phyloP scores from a whole-genome alignment of 2,113 vertebrate species.

The Hepsetus odoe region DNA sequence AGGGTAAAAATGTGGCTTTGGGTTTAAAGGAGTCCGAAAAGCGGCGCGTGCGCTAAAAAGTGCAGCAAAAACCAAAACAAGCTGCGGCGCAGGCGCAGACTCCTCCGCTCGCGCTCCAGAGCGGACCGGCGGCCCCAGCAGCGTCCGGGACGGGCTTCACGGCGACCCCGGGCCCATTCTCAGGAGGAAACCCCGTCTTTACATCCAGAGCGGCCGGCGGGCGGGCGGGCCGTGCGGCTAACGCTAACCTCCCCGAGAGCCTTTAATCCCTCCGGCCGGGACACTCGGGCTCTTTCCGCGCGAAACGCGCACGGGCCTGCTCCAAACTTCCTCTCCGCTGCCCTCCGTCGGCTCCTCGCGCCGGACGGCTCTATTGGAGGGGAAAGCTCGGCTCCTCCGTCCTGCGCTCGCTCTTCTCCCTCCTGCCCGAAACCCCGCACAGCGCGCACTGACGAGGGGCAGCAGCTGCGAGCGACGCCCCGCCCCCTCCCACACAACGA shows the following conservation, averaged over 20 bases:
- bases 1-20: no score
- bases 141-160: neutral
- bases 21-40: no score
- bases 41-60: no score
- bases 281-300: constrained; percentile 20
- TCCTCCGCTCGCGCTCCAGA: neutral
- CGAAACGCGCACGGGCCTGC: neutral
- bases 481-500: constrained; percentile 21
- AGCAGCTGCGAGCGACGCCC: constrained; percentile 60
- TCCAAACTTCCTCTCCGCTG: neutral
- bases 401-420: constrained; percentile 37
- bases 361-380: neutral
- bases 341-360: neutral
- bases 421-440: constrained; percentile 27
- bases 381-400: neutral
- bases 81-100: neutral
- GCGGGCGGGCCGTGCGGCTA: no score
- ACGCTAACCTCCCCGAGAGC: no score
- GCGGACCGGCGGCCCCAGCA: neutral
- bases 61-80: neutral
- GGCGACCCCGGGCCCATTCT: no score
- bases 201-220: neutral
- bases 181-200: neutral
- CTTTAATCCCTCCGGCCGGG: neutral
- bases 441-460: constrained; percentile 53